Conservation (phyloP, 2,888 invertebrate species). For the Agrochola circellaris region DNA sequence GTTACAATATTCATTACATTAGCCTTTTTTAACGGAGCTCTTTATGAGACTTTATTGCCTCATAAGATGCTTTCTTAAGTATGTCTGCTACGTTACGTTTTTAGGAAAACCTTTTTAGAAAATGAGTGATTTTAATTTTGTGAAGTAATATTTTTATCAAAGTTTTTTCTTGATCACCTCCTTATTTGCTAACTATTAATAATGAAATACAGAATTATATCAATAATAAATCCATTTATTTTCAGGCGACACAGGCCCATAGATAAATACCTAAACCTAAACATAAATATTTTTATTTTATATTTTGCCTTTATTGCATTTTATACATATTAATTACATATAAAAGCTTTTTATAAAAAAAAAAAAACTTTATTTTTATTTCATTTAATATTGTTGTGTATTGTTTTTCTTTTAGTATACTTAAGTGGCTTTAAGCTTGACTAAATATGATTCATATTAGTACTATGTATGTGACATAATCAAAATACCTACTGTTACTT, state of each 20-base stretch:
- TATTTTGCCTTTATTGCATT: too few species aligned
- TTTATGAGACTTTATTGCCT: constrained; percentile 26
- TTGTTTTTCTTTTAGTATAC: too few species aligned
- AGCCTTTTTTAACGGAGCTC: constrained; percentile 17
- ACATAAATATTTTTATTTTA: too few species aligned
- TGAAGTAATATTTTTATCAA: not conserved
- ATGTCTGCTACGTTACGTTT: constrained; percentile 22
- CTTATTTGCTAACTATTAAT: not conserved
- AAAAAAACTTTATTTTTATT: too few species aligned
- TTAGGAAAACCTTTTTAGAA: constrained; percentile 28
- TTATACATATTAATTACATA: too few species aligned
- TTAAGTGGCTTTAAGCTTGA: not conserved
- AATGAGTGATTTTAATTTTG: constrained; percentile 5
- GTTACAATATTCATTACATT: constrained; percentile 34
- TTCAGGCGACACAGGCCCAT: too few species aligned
- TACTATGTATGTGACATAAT: not conserved
- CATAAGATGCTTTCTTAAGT: constrained; percentile 18
- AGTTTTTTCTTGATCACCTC: not conserved
- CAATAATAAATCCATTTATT: too few species aligned
- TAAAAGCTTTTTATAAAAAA: too few species aligned
- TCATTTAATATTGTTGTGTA: too few species aligned
- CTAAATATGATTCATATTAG: not conserved
- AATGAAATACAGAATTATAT: too few species aligned
- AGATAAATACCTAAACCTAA: too few species aligned
- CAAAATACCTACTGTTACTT: not conserved